Evolutionary conservation across 2,113 vertebrate species (phyloP).

Genomic region (Entelurus aequoreus): DNA sequence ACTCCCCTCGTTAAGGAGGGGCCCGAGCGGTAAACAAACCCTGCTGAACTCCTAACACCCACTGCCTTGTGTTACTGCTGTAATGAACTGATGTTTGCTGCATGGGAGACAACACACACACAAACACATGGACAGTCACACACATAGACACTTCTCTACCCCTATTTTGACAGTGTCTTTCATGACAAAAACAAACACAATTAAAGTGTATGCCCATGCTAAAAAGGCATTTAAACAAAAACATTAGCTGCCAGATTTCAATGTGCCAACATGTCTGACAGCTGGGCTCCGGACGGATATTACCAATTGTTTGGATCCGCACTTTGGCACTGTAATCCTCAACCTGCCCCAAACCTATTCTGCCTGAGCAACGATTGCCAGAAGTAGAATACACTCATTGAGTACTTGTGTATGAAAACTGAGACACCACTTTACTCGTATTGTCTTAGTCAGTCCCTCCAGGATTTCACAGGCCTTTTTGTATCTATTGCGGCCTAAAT

Average conservation of each 20-base stretch:
- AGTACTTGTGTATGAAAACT: no score
- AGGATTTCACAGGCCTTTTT: no score
- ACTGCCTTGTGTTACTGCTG: constrained; percentile 42
- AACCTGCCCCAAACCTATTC: constrained; percentile 27
- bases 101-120: constrained; percentile 34
- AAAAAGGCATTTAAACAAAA: constrained; percentile 23
- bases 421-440: no score
- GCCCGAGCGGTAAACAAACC: constrained; percentile 74
- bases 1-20: constrained; percentile 73
- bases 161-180: constrained; percentile 22
- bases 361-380: constrained; percentile 28
- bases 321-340: constrained; percentile 40
- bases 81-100: constrained; percentile 67
- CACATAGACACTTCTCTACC: constrained; percentile 4
- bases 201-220: constrained; percentile 9
- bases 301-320: constrained; percentile 38
- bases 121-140: neutral
- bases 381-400: constrained; percentile 9
- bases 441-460: no score
- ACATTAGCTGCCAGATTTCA: constrained; percentile 12
- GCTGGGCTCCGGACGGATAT: constrained; percentile 19
- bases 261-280: constrained; percentile 34
- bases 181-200: constrained; percentile 30
- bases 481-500: no score
- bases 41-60: constrained; percentile 61